Conservation (phyloP, 2,797 vertebrate species). For the Parauchenoglanis ngamensis region DNA sequence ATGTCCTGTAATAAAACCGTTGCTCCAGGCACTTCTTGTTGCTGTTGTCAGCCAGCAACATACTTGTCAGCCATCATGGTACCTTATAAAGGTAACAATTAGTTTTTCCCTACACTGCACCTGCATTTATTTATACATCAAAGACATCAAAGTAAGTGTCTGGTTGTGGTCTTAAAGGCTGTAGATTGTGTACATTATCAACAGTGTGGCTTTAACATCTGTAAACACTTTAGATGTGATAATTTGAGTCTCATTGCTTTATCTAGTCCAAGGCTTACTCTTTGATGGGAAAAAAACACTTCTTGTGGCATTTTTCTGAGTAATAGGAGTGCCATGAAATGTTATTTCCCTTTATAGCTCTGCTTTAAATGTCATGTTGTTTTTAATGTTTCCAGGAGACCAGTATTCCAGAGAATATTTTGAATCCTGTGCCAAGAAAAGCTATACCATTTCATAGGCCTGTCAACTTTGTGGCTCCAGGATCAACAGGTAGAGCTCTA, state of each 20-base stretch:
- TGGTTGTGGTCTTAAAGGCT: conserved; percentile 38
- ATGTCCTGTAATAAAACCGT: conserved; percentile 50
- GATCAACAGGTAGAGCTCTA: conserved; percentile 62
- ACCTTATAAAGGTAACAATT: conserved; percentile 54
- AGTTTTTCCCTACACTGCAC: conserved; percentile 49
- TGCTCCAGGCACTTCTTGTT: conserved; percentile 42
- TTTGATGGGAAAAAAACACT: neutral
- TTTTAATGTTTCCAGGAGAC: conserved; percentile 60
- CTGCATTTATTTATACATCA: conserved; percentile 59
- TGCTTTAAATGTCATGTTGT: conserved; percentile 21
- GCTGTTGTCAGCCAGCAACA: conserved; percentile 37
- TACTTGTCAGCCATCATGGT: conserved; percentile 42
- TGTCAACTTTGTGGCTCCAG: conserved; percentile 65
- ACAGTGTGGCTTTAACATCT: conserved; percentile 36
- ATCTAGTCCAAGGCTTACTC: neutral
- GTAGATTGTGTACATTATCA: conserved; percentile 20
- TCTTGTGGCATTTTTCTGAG: neutral
- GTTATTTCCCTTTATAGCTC: conserved; percentile 8
- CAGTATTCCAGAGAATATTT: conserved; percentile 41
- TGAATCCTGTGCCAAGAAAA: conserved; percentile 60
- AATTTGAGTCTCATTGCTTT: conserved; percentile 9
- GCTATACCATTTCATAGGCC: conserved; percentile 61
- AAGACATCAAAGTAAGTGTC: conserved; percentile 43
- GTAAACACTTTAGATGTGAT: conserved; percentile 18
- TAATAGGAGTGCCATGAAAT: neutral